These are phyloP conservation scores for Tromatobia lineatoria DNA, from an alignment of 2,888 invertebrate species.

Conservation along the genomic window DNA sequence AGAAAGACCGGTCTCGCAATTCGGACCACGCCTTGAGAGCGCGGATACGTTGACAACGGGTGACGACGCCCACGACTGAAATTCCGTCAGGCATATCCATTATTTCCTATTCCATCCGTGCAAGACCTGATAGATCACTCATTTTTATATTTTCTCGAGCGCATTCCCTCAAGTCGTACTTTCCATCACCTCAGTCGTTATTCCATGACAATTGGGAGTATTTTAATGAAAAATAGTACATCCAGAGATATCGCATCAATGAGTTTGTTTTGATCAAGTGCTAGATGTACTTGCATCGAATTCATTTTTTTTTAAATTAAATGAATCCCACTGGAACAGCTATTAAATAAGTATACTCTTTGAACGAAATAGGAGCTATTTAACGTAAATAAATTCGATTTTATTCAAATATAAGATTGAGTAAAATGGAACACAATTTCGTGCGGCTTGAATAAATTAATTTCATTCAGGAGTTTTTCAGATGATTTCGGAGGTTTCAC, in stretches of 20 bases:
- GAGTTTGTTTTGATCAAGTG: not conserved
- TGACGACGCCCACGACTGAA: constrained; percentile 60
- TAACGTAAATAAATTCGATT: too few species aligned
- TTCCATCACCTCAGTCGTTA: not conserved
- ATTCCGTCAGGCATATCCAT: constrained; percentile 58
- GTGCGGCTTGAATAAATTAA: too few species aligned
- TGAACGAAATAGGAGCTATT: not conserved
- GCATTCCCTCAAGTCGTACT: not conserved
- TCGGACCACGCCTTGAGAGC: constrained; percentile 60
- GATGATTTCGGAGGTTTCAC: too few species aligned
- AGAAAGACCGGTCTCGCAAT: constrained; percentile 65
- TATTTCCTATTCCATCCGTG: constrained; percentile 41
- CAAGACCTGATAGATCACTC: not conserved
- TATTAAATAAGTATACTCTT: not conserved
- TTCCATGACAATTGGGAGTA: not conserved
- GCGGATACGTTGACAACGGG: constrained; percentile 52
- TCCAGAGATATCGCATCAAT: not conserved
- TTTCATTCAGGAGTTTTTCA: too few species aligned
- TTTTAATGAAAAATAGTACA: not conserved
- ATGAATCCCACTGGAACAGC: too few species aligned
- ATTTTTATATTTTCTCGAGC: not conserved
- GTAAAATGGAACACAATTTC: too few species aligned
- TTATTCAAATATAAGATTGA: too few species aligned
- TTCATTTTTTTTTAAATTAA: too few species aligned
- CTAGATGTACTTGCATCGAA: too few species aligned